These are phyloP conservation scores for Apotomis capreana DNA, from an alignment of 2,888 invertebrate species.

Conservation along the genomic window DNA sequence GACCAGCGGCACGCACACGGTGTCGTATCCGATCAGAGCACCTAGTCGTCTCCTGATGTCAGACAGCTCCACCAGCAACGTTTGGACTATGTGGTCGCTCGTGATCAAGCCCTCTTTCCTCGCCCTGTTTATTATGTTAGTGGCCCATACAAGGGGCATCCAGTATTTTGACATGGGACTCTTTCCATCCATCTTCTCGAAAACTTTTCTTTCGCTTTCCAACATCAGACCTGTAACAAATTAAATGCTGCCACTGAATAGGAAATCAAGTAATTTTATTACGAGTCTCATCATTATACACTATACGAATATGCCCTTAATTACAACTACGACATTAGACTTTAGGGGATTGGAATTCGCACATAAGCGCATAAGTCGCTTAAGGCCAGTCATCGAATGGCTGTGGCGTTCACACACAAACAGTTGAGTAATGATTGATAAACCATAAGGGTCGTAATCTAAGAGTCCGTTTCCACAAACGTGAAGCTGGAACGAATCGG, in stretches of 20 bases:
- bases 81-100: conserved; percentile 96
- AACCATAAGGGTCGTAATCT: too few species aligned
- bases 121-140: conserved; percentile 94
- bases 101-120: conserved; percentile 92
- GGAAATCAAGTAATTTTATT: too few species aligned
- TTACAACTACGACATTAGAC: too few species aligned
- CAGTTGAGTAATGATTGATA: too few species aligned
- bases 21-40: conserved; percentile 94
- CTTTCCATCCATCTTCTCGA: conserved; percentile 94
- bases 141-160: conserved; percentile 97
- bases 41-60: conserved; percentile 93
- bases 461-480: too few species aligned
- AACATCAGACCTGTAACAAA: conserved; percentile 90
- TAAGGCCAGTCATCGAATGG: too few species aligned
- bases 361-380: too few species aligned
- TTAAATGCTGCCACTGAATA: conserved; percentile 8
- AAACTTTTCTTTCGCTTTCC: conserved; percentile 95
- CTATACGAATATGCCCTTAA: too few species aligned
- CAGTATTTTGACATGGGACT: conserved; percentile 95
- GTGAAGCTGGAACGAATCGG: too few species aligned
- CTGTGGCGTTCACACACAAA: too few species aligned
- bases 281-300: too few species aligned
- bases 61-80: conserved; percentile 93
- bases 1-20: conserved; percentile 95
- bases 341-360: too few species aligned